Evolutionary conservation across 2,113 vertebrate species (phyloP), one percentile per base, ranked within the genome.

Genomic region (Proteles cristata): DNA sequence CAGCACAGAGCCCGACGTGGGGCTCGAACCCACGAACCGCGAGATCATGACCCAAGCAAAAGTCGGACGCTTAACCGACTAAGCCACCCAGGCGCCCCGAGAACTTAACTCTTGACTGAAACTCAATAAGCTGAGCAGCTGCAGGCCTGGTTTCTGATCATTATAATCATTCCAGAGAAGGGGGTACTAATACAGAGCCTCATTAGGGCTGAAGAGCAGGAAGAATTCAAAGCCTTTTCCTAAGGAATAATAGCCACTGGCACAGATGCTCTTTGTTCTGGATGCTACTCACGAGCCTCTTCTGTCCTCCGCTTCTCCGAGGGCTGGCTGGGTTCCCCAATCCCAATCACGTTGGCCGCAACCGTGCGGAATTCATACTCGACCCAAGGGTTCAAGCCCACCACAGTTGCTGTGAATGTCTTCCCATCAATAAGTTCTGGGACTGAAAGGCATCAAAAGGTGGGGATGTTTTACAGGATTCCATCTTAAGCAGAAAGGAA

Each of bases 341-440:
- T 99, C 61, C 99, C 99, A 23, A 99, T 99, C 31, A 98, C 98
- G 77, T 99, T 99, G 98, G 99, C 99, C 0, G 99, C 99, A 93
- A 99, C 99, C 1, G 99, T 99, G 33, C 99, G 98, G 98, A 99
- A 99, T 95, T 99, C 99, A 23, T 99, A 99, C 96, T 99, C 99
- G 4, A 99, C 99, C 99, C 99, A 99, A 0, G 99, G 99, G 98
- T 99, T 99, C 98, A 99, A 98, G 76, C 99, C 99, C 96, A 99
- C 99, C 97, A 99, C 99, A 0, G 99, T 99, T 2, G 99, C 99
- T n/a, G 99, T 99, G 98, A 99, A 99, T 0, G 98, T 99, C 88
- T 98, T 98, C 88, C 99, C 99, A 1, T 99, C 99, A 12, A 99
- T 99, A 96, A 99, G 68, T 91, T 99, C 99, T 19, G 99, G 99